These are phyloP conservation scores for Tarsius wallacei DNA, from an alignment of 2,797 vertebrate species.

Conservation along the genomic window DNA sequence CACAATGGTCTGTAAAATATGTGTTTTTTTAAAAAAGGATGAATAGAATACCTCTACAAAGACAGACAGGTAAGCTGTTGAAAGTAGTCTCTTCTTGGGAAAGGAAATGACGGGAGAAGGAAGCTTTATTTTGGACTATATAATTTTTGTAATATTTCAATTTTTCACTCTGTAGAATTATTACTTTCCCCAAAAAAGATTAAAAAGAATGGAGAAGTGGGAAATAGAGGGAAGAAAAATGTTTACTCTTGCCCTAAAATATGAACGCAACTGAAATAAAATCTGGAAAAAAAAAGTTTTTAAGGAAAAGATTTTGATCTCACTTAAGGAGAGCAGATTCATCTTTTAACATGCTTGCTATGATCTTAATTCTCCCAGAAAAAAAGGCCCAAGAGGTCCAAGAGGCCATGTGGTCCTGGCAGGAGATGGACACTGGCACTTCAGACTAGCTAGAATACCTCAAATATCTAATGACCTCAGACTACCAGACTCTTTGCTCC, in stretches of 20 bases:
- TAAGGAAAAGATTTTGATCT: neutral
- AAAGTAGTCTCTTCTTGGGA: neutral
- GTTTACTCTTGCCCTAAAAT: conserved; percentile 25
- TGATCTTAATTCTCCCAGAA: neutral
- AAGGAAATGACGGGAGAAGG: neutral
- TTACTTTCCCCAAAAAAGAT: neutral
- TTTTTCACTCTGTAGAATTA: neutral
- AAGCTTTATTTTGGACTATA: neutral
- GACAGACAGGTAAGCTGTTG: neutral
- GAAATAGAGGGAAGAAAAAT: neutral
- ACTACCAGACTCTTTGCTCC: neutral
- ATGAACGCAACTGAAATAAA: conserved; percentile 42
- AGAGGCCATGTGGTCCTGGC: neutral
- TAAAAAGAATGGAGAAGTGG: neutral
- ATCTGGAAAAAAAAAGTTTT: neutral
- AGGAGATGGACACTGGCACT: neutral
- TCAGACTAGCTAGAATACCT: neutral
- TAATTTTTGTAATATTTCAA: conserved; percentile 1
- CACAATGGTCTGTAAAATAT: neutral
- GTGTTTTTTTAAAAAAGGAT: neutral
- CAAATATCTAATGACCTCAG: neutral
- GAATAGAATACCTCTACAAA: conserved; percentile 5
- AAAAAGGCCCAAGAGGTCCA: neutral
- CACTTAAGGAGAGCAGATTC: neutral
- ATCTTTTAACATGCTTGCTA: neutral